Evolutionary conservation across 1,140 invertebrate genomes (phyloP).

Genomic region (Diprion similis): DNA sequence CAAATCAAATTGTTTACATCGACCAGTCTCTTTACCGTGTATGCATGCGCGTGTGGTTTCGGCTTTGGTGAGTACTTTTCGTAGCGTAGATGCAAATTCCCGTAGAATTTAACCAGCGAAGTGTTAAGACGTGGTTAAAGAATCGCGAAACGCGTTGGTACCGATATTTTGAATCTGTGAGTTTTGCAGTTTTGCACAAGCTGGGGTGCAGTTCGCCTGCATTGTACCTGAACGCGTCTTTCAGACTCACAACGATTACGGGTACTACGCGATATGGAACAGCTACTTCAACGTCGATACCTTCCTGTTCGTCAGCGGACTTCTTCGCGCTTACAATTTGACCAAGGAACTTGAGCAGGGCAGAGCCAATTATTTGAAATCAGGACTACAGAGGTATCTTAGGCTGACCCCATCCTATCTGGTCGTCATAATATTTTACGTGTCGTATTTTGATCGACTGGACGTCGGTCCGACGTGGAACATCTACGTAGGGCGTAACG

Average conservation of each 20-base stretch:
- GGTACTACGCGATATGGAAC: slow-evolving; percentile 34
- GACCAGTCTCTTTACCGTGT: too few relatives aligned
- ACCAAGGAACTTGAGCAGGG: slow-evolving; percentile 12
- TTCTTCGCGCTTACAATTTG: slow-evolving; percentile 25
- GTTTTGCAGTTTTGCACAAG: too few relatives aligned
- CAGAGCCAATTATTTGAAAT: slow-evolving; percentile 13
- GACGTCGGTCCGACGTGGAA: slow-evolving; percentile 51
- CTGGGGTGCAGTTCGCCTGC: too few relatives aligned
- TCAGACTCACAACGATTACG: slow-evolving; percentile 13
- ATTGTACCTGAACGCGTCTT: background rate
- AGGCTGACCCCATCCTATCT: slow-evolving; percentile 52
- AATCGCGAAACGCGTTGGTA: too few relatives aligned
- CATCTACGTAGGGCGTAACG: slow-evolving; percentile 15
- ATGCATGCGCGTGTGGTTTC: too few relatives aligned
- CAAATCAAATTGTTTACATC: background rate
- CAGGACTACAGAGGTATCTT: slow-evolving; percentile 36
- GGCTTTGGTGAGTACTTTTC: too few relatives aligned
- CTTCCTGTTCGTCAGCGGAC: slow-evolving; percentile 48
- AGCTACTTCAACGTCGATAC: slow-evolving; percentile 57
- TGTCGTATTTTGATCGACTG: slow-evolving; percentile 46
- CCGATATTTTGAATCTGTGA: too few relatives aligned
- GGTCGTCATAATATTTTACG: slow-evolving; percentile 45
- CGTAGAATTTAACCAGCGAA: too few relatives aligned
- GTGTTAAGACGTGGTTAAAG: too few relatives aligned
- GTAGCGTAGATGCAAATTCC: too few relatives aligned